phyloP scores from a whole-genome alignment of 64 coral and sea anemone genomes.

The Stichodactyla helianthus region DNA sequence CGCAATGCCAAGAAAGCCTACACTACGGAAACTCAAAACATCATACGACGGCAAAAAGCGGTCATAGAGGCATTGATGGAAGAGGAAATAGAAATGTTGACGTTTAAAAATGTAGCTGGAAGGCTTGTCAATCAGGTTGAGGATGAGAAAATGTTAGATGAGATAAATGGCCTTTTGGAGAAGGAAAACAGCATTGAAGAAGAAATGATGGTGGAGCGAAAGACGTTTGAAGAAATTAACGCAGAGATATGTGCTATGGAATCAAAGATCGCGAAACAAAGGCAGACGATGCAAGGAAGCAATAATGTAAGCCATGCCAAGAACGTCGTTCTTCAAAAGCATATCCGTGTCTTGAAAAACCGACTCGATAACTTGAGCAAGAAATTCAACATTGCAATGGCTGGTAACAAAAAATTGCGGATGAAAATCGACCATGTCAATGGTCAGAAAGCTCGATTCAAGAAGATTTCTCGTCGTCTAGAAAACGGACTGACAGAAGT shows the following conservation, averaged over 20 bases:
- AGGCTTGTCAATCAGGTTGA: constrained; percentile 52
- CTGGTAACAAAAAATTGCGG: constrained; percentile 55
- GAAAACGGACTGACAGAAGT: constrained; percentile 52
- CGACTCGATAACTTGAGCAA: constrained; percentile 72
- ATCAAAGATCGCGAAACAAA: constrained; percentile 34
- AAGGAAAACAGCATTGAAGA: constrained; percentile 57
- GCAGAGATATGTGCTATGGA: constrained; percentile 36
- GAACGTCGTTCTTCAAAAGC: constrained; percentile 65
- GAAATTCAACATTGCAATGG: constrained; percentile 77
- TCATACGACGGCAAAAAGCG: constrained; percentile 68
- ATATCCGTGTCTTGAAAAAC: constrained; percentile 81
- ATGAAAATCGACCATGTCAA: constrained; percentile 65
- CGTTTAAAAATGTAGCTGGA: constrained; percentile 56
- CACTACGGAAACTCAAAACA: constrained; percentile 81
- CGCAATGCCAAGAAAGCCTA: constrained; percentile 83
- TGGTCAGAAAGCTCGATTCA: constrained; percentile 68
- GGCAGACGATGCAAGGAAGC: constrained; percentile 56
- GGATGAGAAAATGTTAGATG: constrained; percentile 66
- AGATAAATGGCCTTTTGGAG: constrained; percentile 58
- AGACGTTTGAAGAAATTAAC: constrained; percentile 34
- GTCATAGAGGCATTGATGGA: constrained; percentile 59
- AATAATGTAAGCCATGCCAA: constrained; percentile 51
- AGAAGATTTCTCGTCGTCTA: constrained; percentile 52
- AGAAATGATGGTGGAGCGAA: constrained; percentile 44
- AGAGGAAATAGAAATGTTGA: constrained; percentile 60